Base-by-base conservation (phyloP, 23 tunicate genomes). In the Ascidia mentula region DNA sequence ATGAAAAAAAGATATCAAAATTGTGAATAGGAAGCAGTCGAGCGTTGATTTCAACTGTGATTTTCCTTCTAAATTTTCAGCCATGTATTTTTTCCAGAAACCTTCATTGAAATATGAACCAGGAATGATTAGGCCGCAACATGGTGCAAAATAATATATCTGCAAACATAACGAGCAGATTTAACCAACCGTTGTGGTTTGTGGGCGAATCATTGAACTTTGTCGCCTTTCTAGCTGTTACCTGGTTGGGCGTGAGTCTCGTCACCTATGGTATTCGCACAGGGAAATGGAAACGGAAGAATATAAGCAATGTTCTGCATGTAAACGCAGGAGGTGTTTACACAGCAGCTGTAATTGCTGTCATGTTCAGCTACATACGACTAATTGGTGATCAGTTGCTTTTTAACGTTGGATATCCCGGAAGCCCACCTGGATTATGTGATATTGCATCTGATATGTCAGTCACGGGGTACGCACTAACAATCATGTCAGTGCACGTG, bases 241-340 rank as follows among this genome's bases (percentile, higher is more conserved):
- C 74, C 18, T 71, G 74, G 74, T 4, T 71, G 34, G 74, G 37
- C 6, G 13, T 18, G 1, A 2, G 12, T 34, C 37, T 71, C 32
- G 37, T 35, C n/a, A 20, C 32, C 5, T 18, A 7, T 9, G 74
- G 74, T 3, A 9, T 71, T 3, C 74, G 74, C 8, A 71, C 38
- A 4, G 74, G 74, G 1, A 71, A 71, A 35, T 71, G 74, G 74
- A 34, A 35, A 35, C 30, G 8, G 5, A 22, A 71, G 18, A 35
- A 71, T 12, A 12, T 31, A 6, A 71, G 9, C 37, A 35, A 18
- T 35, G 35, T 12, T 28, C 13, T 9, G 13, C 65, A 53, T 9
- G 65, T 53, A 53, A 71, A 71, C 74, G 74, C 74, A 22, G 74
- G 74, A 71, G 34, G 36, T 7, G 74, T 71, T 9, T 71, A 71